These are phyloP conservation scores for Pantherophis alleghaniensis DNA, from an alignment of 2,797 vertebrate species.

Conservation along the genomic window DNA sequence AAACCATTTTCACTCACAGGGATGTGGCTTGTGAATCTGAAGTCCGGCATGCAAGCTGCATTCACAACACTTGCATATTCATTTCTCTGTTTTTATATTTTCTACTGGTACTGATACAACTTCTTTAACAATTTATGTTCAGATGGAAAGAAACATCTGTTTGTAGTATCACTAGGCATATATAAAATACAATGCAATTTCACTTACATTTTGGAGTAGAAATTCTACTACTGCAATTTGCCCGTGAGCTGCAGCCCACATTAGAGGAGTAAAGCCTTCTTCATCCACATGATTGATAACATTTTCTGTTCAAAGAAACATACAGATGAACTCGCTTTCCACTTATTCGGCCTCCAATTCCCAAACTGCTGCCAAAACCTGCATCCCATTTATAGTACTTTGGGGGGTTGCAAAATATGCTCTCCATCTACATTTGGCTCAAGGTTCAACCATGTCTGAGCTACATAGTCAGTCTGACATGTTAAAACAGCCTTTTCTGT, in stretches of 20 bases:
- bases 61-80: neutral
- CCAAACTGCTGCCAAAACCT: neutral
- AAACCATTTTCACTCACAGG: neutral
- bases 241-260: slow-evolving; percentile 99
- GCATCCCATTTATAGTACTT: neutral
- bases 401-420: neutral
- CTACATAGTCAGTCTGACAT: neutral
- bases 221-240: slow-evolving; percentile 98
- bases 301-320: slow-evolving; percentile 81
- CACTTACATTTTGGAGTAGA: slow-evolving; percentile 92
- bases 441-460: neutral
- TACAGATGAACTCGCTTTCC: neutral
- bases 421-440: neutral
- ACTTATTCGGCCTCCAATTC: neutral
- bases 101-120: neutral
- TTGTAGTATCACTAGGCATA: neutral
- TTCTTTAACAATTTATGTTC: neutral
- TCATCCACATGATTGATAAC: slow-evolving; percentile 96
- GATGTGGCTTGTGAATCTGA: neutral
- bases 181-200: slow-evolving; percentile 3
- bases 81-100: neutral
- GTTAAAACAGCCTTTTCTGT: neutral
- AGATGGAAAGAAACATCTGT: neutral
- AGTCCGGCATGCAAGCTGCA: neutral
- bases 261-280: slow-evolving; percentile 96